Base-by-base conservation (phyloP, 2,113 vertebrate genomes). In the Ramphastos sulfuratus region DNA sequence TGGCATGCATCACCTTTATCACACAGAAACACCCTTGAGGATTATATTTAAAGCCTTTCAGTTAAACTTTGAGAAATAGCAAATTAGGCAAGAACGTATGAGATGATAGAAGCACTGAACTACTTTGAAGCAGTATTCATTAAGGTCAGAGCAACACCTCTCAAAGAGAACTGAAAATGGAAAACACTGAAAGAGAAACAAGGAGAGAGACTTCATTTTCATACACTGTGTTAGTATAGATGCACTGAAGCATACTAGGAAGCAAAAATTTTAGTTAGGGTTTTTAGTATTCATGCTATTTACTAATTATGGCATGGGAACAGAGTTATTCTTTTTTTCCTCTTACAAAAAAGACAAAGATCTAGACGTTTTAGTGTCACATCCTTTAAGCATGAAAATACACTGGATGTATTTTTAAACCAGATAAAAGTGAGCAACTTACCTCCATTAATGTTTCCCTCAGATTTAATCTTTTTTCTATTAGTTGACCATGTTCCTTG, bases 371-470 rank as follows among this genome's bases (percentile, higher is more conserved):
- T 17, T 24, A 46, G 15, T 21, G 52, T 12, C 31, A 35, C 28
- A 72, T 19, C 13, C 58, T 77, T 42, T 19, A 25, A 71, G 8
- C 25, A 15, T 7, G 4, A 82, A 16, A 63, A 82, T 15, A 63
- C 7, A 12, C 10, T 46, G 35, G 28, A 24, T 56, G 16, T 3
- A 7, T 61, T 87, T 79, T 50, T 16, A 21, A 84, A 42, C 12
- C 0, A 2, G 23, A 58, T 25, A 35, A 79, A 79, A n/a, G 7
- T 3, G 64, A 27, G 65, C 28, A 92, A 61, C 96, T 74, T 92
- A 99, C 99, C 98, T 99, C 99, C 99, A 99, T 99, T 75, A 99
- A 98, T 1, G 99, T 99, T 95, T 99, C 99, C 93, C 99, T 97
- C 90, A 99, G 98, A 97, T 99, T 99, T 81, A 99, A 97, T 81